Conservation (phyloP, 2,797 vertebrate species). For the Jordanella pulchra region DNA sequence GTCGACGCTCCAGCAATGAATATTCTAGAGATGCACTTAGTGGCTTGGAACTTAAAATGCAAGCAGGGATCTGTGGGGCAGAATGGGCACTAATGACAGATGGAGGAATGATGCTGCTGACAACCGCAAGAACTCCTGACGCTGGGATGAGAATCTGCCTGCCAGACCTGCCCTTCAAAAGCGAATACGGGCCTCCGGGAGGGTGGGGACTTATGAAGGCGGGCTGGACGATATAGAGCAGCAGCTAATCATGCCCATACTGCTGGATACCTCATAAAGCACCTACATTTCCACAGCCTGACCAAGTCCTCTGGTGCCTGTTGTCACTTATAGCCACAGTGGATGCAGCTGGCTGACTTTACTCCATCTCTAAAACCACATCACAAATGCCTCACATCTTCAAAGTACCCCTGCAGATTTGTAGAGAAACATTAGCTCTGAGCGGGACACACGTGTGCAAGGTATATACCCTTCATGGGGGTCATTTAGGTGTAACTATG, state of each 20-base stretch:
- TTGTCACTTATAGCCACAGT: conserved; percentile 64
- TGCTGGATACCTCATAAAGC: conserved; percentile 28
- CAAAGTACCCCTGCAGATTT: conserved; percentile 67
- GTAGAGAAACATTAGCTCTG: conserved; percentile 37
- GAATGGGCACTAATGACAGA: conserved; percentile 59
- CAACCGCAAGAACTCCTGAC: conserved; percentile 41
- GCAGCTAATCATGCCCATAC: conserved; percentile 29
- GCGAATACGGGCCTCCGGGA: conserved; percentile 23
- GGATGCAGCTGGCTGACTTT: conserved; percentile 51
- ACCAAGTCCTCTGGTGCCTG: conserved; percentile 44
- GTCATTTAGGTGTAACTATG: conserved; percentile 35
- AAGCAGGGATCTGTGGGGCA: conserved; percentile 36
- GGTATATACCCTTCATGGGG: conserved; percentile 41
- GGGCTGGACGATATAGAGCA: conserved; percentile 12
- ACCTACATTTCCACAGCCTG: conserved; percentile 23
- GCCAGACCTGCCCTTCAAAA: conserved; percentile 51
- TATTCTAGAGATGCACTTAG: conserved; percentile 58
- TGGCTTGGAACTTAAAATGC: conserved; percentile 54
- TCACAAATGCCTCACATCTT: conserved; percentile 70
- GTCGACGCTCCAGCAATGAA: conserved; percentile 50
- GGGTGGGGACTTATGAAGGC: conserved; percentile 13
- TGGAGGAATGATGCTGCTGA: conserved; percentile 44
- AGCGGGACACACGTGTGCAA: conserved; percentile 58
- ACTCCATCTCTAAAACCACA: conserved; percentile 68
- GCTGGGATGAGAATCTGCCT: conserved; percentile 52